Percentiles rank a stretch among this genome's conserved stretches.
Evolutionary conservation across 2,797 vertebrate genomes (phyloP).

Genomic region (Alectoris magna): DNA sequence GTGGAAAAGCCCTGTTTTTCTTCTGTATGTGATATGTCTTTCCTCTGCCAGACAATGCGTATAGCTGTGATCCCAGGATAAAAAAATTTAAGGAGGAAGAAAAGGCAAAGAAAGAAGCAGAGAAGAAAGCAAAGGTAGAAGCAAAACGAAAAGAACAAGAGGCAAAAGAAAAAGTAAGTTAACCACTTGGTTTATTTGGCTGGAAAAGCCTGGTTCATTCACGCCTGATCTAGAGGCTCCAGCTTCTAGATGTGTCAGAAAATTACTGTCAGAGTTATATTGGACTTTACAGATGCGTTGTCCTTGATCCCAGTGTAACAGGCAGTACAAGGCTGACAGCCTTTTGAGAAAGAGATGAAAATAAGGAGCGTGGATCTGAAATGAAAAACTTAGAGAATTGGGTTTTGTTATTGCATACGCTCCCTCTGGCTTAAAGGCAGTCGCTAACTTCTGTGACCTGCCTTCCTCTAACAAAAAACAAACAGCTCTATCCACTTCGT

Average conservation of each 20-base stretch:
- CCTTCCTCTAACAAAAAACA: not conserved
- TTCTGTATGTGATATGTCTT: not conserved
- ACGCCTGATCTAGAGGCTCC: not conserved
- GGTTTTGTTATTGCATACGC: not conserved
- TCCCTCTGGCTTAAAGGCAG: not conserved
- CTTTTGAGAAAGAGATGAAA: not conserved
- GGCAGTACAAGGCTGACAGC: not conserved
- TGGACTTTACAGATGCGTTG: not conserved
- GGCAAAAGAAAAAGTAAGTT: constrained; percentile 91
- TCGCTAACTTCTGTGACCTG: not conserved
- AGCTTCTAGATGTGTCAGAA: not conserved
- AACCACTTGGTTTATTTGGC: not conserved
- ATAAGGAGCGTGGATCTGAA: not conserved
- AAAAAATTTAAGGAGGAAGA: constrained; percentile 99
- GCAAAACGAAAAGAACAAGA: constrained; percentile 96
- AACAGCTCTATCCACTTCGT: too few relatives aligned
- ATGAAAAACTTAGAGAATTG: not conserved
- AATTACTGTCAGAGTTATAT: not conserved
- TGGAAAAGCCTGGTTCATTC: not conserved
- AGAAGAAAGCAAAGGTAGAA: constrained; percentile 97
- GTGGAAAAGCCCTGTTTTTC: not conserved
- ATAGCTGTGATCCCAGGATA: constrained; percentile 95
- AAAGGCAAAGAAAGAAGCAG: constrained; percentile 96
- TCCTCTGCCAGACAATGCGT: constrained; percentile 90
- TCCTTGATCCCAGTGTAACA: not conserved